Percentiles rank a stretch among this genome's conserved stretches.
phyloP scores from a whole-genome alignment of 2,113 vertebrate genomes.

The Channa argus region DNA sequence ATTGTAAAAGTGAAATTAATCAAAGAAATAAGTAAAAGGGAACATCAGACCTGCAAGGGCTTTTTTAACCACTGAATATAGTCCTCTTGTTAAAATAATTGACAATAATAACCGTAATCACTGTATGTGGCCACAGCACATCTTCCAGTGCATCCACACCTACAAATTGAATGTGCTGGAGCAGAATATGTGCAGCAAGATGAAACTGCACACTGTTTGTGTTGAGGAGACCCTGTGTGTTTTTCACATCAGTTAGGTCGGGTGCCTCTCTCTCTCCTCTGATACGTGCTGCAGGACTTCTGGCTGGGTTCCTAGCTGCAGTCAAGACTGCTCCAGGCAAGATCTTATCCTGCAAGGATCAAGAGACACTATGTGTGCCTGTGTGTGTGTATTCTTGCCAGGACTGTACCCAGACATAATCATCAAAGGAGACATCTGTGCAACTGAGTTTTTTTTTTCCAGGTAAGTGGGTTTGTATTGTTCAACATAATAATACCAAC shows the following conservation, averaged over 20 bases:
- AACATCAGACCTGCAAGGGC: constrained; percentile 41
- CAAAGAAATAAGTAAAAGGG: constrained; percentile 18
- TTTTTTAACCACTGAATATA: constrained; percentile 32
- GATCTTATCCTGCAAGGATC: constrained; percentile 84
- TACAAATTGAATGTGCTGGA: constrained; percentile 26
- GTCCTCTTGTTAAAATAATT: constrained; percentile 60
- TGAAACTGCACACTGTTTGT: constrained; percentile 32
- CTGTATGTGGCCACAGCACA: constrained; percentile 17
- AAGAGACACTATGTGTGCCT: constrained; percentile 77
- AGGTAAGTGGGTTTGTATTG: constrained; percentile 71
- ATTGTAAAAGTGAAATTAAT: constrained; percentile 11
- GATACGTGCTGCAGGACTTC: constrained; percentile 76
- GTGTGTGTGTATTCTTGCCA: constrained; percentile 74
- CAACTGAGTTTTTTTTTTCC: constrained; percentile 54
- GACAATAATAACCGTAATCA: constrained; percentile 61
- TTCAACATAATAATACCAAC: constrained; percentile 60
- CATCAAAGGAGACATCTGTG: constrained; percentile 82
- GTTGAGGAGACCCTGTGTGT: constrained; percentile 23
- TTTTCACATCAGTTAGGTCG: constrained; percentile 52
- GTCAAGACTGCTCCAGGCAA: constrained; percentile 79
- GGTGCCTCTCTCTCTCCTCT: constrained; percentile 47
- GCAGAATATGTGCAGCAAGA: constrained; percentile 7
- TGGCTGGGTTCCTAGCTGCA: constrained; percentile 76
- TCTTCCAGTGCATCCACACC: constrained; percentile 28
- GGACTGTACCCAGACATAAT: constrained; percentile 73